Conservation (phyloP, 2,888 invertebrate species). For the Rhodophaea formosa region DNA sequence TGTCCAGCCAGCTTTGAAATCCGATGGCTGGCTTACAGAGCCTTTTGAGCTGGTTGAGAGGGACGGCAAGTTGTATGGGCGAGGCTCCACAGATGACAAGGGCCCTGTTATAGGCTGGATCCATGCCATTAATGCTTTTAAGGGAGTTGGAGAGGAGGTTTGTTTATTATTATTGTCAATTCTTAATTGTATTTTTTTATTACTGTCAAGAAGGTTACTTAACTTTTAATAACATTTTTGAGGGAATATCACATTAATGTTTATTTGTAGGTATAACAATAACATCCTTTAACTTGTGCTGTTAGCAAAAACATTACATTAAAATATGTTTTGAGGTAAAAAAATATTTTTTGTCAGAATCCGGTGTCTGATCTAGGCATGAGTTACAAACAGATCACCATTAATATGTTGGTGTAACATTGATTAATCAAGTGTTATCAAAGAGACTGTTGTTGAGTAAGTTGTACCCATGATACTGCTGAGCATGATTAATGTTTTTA, state of each 20-base stretch:
- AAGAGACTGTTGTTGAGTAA: neutral
- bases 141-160: conserved; percentile 84
- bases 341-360: no score
- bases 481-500: neutral
- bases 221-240: no score
- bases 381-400: neutral
- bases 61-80: conserved; percentile 93
- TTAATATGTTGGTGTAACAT: neutral
- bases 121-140: conserved; percentile 94
- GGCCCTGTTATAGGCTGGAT: conserved; percentile 97
- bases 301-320: no score
- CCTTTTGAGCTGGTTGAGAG: conserved; percentile 95
- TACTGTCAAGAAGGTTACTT: no score
- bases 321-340: no score
- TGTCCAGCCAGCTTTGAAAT: conserved; percentile 96
- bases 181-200: no score
- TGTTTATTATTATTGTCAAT: neutral
- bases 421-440: neutral
- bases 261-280: no score
- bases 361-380: no score
- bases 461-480: neutral
- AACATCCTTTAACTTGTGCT: no score
- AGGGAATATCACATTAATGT: no score
- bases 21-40: conserved; percentile 97
- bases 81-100: conserved; percentile 97